Percentiles rank a stretch among this genome's conserved stretches.
These are phyloP conservation scores for Palaemon carinicauda DNA, from an alignment of 1,140 invertebrate genomes.

Conservation along the genomic window DNA sequence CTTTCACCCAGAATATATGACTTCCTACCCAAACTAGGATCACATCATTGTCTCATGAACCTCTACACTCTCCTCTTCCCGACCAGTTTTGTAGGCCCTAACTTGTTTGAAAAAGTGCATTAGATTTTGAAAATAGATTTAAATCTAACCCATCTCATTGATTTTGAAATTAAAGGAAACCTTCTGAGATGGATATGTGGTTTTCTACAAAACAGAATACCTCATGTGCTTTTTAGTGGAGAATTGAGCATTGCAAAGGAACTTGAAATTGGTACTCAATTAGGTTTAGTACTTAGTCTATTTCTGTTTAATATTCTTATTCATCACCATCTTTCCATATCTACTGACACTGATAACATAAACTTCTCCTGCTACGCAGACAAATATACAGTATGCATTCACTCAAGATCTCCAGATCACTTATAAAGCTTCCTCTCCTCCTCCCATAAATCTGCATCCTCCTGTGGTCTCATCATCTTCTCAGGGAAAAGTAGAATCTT, in stretches of 20 bases:
- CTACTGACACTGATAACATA: not conserved
- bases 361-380: not conserved
- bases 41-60: conserved; percentile 4
- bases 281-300: not conserved
- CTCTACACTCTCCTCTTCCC: not conserved
- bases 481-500: not conserved
- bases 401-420: not conserved
- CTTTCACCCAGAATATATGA: not conserved
- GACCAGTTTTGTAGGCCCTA: not conserved
- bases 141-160: too few species aligned
- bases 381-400: too few species aligned
- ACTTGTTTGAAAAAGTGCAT: too few species aligned
- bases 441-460: not conserved
- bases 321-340: not conserved
- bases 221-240: not conserved
- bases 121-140: too few species aligned
- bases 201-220: not conserved
- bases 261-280: not conserved
- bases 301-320: conserved; percentile 19
- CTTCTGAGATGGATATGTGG: conserved; percentile 2
- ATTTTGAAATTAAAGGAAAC: not conserved
- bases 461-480: not conserved
- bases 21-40: not conserved
- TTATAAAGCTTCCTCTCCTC: not conserved
- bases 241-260: not conserved